Conservation (phyloP, 64 coral and sea anemone species). For the Actinia tenebrosa region DNA sequence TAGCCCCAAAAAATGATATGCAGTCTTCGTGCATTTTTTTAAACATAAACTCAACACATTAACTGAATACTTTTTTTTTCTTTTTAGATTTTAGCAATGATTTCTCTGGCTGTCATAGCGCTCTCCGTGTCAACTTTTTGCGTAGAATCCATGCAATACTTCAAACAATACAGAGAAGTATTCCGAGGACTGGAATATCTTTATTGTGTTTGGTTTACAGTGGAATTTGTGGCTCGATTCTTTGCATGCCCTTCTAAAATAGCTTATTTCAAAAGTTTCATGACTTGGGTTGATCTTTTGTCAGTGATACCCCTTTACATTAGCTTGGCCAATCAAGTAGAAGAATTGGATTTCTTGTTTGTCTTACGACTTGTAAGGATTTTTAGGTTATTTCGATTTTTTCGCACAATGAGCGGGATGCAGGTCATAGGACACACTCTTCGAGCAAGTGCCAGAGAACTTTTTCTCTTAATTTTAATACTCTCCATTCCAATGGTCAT, state of each 20-base stretch:
- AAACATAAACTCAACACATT: neutral
- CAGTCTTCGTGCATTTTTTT: too few relatives aligned
- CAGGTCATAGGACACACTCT: slow-evolving; percentile 96
- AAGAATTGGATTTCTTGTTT: slow-evolving; percentile 58
- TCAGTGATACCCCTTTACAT: slow-evolving; percentile 93
- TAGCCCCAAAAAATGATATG: too few relatives aligned
- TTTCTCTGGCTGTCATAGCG: slow-evolving; percentile 80
- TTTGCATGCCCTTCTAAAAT: slow-evolving; percentile 51
- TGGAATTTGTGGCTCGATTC: slow-evolving; percentile 74
- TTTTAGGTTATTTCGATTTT: slow-evolving; percentile 95
- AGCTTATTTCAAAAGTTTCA: slow-evolving; percentile 66
- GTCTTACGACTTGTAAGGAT: slow-evolving; percentile 88
- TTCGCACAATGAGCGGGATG: slow-evolving; percentile 99
- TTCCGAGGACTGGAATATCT: slow-evolving; percentile 77
- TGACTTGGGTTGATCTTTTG: slow-evolving; percentile 92
- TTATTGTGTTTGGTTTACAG: slow-evolving; percentile 85
- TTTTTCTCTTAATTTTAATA: slow-evolving; percentile 84
- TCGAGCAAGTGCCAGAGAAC: slow-evolving; percentile 81
- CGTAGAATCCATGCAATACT: slow-evolving; percentile 49
- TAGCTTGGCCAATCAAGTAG: slow-evolving; percentile 11
- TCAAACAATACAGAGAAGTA: neutral
- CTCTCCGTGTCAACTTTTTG: slow-evolving; percentile 89
- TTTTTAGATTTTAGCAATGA: slow-evolving; percentile 83
- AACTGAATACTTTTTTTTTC: neutral
- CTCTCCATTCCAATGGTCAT: slow-evolving; percentile 96